Evolutionary conservation across 2,888 invertebrate genomes (phyloP).

Genomic region (Eulithis prunata): DNA sequence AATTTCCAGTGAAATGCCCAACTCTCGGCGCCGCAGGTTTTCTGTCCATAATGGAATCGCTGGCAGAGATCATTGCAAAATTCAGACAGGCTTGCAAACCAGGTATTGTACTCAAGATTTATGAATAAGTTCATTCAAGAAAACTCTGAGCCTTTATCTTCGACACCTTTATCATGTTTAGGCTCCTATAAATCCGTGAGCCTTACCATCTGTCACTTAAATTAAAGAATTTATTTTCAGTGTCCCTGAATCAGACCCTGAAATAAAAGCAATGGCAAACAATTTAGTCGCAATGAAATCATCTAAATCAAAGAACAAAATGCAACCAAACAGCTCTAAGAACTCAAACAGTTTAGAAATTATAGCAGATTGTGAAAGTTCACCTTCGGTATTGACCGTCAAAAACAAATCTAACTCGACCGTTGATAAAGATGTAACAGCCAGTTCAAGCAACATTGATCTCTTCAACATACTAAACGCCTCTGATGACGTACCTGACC

Average conservation of each 20-base stretch:
- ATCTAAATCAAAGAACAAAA: conserved; percentile 52
- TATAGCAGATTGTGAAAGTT: conserved; percentile 53
- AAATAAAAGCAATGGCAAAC: conserved; percentile 41
- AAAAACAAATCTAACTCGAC: conserved; percentile 40
- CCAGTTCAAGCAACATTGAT: conserved; percentile 62
- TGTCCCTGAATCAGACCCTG: conserved; percentile 45
- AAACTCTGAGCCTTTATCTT: neutral
- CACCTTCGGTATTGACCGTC: conserved; percentile 39
- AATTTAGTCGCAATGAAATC: conserved; percentile 41
- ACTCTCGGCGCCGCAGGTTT: conserved; percentile 71
- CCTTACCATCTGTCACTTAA: neutral
- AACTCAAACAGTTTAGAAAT: conserved; percentile 50
- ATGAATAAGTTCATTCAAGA: neutral
- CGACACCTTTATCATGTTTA: neutral
- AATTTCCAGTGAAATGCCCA: conserved; percentile 69
- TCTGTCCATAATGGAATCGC: conserved; percentile 67
- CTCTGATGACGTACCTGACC: conserved; percentile 27
- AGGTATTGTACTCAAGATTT: conserved; percentile 50
- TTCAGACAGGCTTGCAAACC: conserved; percentile 56
- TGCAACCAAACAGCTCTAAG: conserved; percentile 52
- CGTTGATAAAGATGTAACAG: conserved; percentile 62
- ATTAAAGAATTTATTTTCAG: conserved; percentile 42
- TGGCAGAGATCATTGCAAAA: conserved; percentile 50
- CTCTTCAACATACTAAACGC: conserved; percentile 44
- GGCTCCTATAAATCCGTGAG: neutral